These are phyloP conservation scores for Hoplostethus mediterraneus DNA, from an alignment of 2,797 vertebrate species.

Conservation along the genomic window DNA sequence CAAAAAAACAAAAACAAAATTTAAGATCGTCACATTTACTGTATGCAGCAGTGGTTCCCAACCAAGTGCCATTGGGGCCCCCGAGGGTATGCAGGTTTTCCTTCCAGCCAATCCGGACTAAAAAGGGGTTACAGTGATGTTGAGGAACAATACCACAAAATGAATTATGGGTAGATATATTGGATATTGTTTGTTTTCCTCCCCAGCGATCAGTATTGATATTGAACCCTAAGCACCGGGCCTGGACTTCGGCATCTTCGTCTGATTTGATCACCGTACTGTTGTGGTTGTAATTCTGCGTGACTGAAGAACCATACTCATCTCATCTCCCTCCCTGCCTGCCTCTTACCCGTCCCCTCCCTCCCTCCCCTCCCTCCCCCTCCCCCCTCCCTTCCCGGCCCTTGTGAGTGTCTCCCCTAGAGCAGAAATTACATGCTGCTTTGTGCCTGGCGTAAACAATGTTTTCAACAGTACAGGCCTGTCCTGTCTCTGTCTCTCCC, in stretches of 20 bases:
- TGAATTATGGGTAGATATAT: background rate
- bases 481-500: slow-evolving; percentile 69
- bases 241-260: slow-evolving; percentile 54
- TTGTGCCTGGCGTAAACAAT: slow-evolving; percentile 80
- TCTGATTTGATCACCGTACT: slow-evolving; percentile 60
- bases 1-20: no score
- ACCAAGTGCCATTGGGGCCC: no score
- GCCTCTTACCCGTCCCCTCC: slow-evolving; percentile 33
- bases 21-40: no score
- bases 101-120: no score
- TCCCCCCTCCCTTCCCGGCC: slow-evolving; percentile 47
- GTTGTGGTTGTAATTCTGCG: slow-evolving; percentile 67
- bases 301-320: slow-evolving; percentile 26
- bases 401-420: slow-evolving; percentile 70
- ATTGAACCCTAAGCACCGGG: slow-evolving; percentile 23
- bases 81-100: no score
- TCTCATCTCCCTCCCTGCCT: slow-evolving; percentile 36
- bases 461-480: slow-evolving; percentile 79
- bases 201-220: background rate
- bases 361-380: slow-evolving; percentile 23
- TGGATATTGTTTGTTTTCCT: slow-evolving; percentile 2
- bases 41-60: no score
- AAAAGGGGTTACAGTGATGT: background rate
- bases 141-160: background rate
- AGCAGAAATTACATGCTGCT: slow-evolving; percentile 82